Percentiles rank a stretch among this genome's conserved stretches.
Conservation (phyloP, 2,113 vertebrate genomes). For the Saccopteryx bilineata region DNA sequence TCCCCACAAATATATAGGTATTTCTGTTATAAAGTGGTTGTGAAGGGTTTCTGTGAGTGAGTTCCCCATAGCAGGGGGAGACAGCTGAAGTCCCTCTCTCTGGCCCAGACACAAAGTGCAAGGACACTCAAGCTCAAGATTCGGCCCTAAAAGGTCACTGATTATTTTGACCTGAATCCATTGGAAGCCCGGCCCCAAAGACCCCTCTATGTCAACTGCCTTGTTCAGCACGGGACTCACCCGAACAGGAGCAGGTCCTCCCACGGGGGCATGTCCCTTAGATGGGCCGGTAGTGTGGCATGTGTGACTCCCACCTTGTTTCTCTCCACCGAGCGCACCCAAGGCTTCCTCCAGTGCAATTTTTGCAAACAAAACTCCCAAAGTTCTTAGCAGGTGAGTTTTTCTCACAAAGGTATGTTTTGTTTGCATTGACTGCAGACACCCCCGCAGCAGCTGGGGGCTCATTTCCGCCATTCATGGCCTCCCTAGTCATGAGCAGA, state of each 20-base stretch:
- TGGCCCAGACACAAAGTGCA: neutral
- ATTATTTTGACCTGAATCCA: neutral
- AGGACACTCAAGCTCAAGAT: neutral
- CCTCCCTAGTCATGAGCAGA: rapidly evolving
- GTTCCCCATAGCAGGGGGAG: no score
- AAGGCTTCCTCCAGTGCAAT: neutral
- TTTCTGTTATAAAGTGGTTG: neutral
- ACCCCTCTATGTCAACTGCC: neutral
- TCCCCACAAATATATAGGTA: neutral
- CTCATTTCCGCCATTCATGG: neutral
- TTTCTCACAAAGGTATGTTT: neutral
- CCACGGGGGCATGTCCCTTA: neutral
- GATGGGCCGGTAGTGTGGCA: rapidly evolving
- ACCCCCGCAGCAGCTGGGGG: neutral
- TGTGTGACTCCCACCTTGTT: neutral
- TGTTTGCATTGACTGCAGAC: neutral
- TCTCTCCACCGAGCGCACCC: neutral
- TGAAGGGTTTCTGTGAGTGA: neutral
- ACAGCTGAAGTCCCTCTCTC: neutral
- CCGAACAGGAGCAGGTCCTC: rapidly evolving
- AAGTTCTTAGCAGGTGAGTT: neutral
- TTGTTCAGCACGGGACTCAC: rapidly evolving
- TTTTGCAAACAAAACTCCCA: neutral
- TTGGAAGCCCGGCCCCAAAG: neutral
- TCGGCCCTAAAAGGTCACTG: neutral